phyloP scores from a whole-genome alignment of 2,888 invertebrate species.

The Meandrusa payeni region DNA sequence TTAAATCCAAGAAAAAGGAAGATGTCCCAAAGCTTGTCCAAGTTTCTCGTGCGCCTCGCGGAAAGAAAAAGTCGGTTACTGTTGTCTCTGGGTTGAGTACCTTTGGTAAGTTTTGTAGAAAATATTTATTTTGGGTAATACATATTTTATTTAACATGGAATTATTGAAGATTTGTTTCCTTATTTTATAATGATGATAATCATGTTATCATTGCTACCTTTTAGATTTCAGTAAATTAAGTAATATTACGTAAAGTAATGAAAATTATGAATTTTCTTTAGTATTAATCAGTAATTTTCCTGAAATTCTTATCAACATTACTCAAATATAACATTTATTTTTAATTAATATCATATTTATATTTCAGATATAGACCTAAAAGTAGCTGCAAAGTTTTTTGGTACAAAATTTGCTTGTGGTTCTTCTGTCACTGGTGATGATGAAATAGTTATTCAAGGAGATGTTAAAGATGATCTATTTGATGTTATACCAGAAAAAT shows the following conservation, averaged over 20 bases:
- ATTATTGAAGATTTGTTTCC: no score
- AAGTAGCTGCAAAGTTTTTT: conserved; percentile 98
- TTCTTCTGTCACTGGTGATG: conserved; percentile 98
- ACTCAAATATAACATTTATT: no score
- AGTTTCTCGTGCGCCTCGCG: conserved; percentile 94
- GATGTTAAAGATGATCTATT: conserved; percentile 99
- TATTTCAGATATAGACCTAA: conserved; percentile 94
- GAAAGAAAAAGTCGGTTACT: conserved; percentile 99
- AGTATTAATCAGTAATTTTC: no score
- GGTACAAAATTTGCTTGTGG: conserved; percentile 99
- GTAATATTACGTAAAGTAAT: no score
- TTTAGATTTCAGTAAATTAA: no score
- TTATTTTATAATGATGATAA: no score
- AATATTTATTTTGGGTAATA: no score
- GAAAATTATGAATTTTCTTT: no score
- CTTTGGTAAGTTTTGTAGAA: conserved; percentile 84
- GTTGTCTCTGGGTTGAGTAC: conserved; percentile 97
- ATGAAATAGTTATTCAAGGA: conserved; percentile 99
- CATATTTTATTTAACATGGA: no score
- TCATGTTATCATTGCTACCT: no score
- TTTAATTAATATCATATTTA: no score
- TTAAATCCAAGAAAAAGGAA: conserved; percentile 97
- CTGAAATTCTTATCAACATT: no score
- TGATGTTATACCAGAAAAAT: conserved; percentile 98
- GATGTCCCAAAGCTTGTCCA: conserved; percentile 92